These are phyloP conservation scores for Halcyon malimbica DNA, from an alignment of 2,113 vertebrate genomes.

Conservation along the genomic window DNA sequence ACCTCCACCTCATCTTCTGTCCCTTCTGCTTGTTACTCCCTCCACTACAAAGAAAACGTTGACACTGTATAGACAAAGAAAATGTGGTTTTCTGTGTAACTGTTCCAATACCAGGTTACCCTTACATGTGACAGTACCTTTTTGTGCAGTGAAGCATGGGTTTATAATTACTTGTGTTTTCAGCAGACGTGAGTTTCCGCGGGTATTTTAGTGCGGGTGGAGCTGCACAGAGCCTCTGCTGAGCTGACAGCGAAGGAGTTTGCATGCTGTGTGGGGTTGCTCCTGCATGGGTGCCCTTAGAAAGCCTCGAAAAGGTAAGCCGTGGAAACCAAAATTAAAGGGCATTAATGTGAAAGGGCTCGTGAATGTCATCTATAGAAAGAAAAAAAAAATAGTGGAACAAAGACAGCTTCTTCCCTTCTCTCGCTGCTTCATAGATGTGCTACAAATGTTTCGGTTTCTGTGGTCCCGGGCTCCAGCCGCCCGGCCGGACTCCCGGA, in stretches of 20 bases:
- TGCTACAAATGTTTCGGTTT: neutral
- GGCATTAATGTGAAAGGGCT: neutral
- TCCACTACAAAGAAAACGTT: neutral
- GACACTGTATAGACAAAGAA: neutral
- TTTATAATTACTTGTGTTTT: neutral
- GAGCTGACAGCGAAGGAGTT: neutral
- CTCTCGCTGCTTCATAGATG: neutral
- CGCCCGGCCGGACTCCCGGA: too few species aligned
- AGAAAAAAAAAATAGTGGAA: neutral
- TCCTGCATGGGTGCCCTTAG: neutral
- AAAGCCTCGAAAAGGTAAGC: neutral
- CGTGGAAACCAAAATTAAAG: neutral
- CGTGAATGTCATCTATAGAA: neutral
- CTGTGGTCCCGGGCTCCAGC: neutral
- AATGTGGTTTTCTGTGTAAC: neutral
- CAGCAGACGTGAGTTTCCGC: neutral
- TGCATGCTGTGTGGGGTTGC: neutral
- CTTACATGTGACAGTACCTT: neutral
- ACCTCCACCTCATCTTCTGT: neutral
- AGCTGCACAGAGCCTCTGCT: neutral
- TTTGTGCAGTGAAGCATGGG: neutral
- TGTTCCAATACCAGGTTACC: neutral
- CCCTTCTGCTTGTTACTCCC: neutral
- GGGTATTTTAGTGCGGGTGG: neutral
- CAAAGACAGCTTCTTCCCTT: neutral